A percentile compares a stretch with the other conserved stretches of the same genome.
Evolutionary conservation across 2,797 vertebrate species (phyloP).

Genomic region (Borostomias antarcticus): DNA sequence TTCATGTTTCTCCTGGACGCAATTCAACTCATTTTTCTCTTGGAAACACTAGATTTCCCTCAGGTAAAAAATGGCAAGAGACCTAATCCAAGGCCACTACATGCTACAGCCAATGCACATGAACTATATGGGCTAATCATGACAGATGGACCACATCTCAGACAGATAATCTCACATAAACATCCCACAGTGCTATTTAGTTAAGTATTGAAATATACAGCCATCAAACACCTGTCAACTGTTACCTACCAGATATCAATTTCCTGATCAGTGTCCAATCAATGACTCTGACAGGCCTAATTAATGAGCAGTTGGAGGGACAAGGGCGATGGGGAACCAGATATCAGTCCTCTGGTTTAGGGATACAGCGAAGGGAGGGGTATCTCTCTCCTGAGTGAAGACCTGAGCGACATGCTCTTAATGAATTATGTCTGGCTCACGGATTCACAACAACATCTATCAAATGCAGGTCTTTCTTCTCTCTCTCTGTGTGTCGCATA

Average conservation of each 20-base stretch:
- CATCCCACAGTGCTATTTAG: neutral
- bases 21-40: no score
- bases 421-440: conserved; percentile 1
- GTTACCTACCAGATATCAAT: neutral
- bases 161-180: neutral
- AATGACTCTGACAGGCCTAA: neutral
- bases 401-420: neutral
- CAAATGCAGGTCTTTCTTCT: neutral
- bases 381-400: neutral
- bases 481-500: no score
- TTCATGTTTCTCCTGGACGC: neutral
- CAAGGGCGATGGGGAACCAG: neutral
- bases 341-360: neutral
- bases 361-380: neutral
- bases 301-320: neutral
- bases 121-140: neutral
- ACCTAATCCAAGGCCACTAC: no score
- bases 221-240: conserved; percentile 2
- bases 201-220: neutral
- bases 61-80: no score
- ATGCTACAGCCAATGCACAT: neutral
- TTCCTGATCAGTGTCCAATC: neutral
- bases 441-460: neutral
- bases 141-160: neutral
- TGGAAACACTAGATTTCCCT: no score